Evolutionary conservation across 2,113 vertebrate genomes (phyloP), one percentile per base, ranked within the genome.

Genomic region (Phrynocephalus versicolor): DNA sequence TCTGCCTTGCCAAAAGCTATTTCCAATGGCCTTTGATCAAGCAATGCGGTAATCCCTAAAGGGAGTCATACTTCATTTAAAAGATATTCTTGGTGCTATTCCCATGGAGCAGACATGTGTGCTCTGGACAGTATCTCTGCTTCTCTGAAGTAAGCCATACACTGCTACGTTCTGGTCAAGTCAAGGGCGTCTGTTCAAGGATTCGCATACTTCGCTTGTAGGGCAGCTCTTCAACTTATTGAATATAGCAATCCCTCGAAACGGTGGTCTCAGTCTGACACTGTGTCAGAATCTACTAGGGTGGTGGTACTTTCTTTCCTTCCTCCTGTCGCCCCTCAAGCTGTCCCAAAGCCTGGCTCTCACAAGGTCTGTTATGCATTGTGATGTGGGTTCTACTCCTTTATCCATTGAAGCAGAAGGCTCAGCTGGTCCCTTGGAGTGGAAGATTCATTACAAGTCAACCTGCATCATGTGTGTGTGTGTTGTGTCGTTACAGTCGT

Each of bases 21-120:
- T 96, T 97, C 94, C 95, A 96, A 94, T 94, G 94, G 95, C 94
- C 96, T 96, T 96, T 96, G 96, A 96, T 96, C 96, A 95, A 95
- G 89, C 87, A 86, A 94, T 96, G 95, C 93, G 89, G 94, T 96
- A 96, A 96, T 96, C 96, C 93, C 94, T 94, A 93, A 96, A 94
- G 95, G 94, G 95, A 96, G 95, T 90, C 96, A 96, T 95, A 95
- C 94, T 96, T 96, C 95, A 96, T 90, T 93, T 92, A 87, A 95
- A 96, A 96, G 95, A 95, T 96, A 96, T 96, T 96, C 91, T 95
- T 96, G 96, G 94, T 96, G 95, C 93, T 91, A 93, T 95, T 96
- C 95, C 96, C 96, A 92, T 95, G 90, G 92, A 96, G 92, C 88
- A 95, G 92, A 90, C 93, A 94, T 0, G n/a, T 86, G 92, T 51